Evolutionary conservation across 92 coral and sea anemone species (phyloP), one percentile per base, ranked within the genome.

Genomic region (Parazoanthus atlanticus): DNA sequence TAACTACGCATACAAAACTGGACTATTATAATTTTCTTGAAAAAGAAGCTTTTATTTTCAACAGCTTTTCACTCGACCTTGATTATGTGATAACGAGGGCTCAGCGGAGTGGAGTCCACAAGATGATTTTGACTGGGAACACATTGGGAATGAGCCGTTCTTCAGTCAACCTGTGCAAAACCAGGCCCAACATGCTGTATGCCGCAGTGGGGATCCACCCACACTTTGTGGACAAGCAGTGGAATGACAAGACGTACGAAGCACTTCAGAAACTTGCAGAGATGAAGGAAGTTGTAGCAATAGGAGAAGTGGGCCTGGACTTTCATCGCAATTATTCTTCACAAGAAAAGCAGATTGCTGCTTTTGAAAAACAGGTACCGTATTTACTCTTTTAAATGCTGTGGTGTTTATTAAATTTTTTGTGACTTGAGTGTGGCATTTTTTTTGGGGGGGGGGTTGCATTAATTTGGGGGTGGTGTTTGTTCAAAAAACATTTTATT

Each of bases 261-360:
- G 95, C 94, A 43, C 89, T 97, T 29, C 91, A 90, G 43, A 94
- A 92, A 52, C 92, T 97, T 21, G 95, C 95, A 5, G 90, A 97
- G 41, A 91, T 95, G 75, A 95, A 98, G 30, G 98, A 93, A 80
- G 99, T 97, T 65, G 96, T 97, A 30, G 95, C 99, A 21, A 92
- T 97, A 91, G 99, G 99, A 6, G 99, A 97, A 90, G 99, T 97
- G 78, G 99, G 99, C 21, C 89, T 97, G 86, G 99, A 97, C 88
- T 96, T 95, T 74, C 95, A 97, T 69, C 90, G 99, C 79, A 94
- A 95, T 76, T 97, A 97, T 78, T 97, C 99, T 9, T 92, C 97
- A 33, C 95, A 96, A 64, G 96, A 96, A 43, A 84, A 89, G 23
- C 99, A 97, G 79, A 93, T 94, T 88, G 85, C 89, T 58, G 98